Conservation (phyloP, 2,888 invertebrate species). For the Chalcosyrphus nemorum region DNA sequence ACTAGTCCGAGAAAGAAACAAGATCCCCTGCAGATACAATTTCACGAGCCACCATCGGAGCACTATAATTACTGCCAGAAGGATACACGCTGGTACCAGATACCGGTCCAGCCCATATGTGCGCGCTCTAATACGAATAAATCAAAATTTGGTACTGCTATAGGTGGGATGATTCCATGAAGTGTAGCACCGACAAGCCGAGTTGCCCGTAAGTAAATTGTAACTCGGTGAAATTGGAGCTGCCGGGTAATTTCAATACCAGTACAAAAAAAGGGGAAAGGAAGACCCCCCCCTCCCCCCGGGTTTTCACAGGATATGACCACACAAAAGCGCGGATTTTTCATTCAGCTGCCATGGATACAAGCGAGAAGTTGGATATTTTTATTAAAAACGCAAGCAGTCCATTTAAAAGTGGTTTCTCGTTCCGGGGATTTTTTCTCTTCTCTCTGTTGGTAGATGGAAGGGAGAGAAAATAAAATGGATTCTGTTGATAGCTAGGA, state of each 20-base stretch:
- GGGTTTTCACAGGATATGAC: background rate
- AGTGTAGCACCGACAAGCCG: background rate
- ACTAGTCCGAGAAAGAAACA: background rate
- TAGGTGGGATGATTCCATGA: background rate
- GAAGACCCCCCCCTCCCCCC: too few species aligned
- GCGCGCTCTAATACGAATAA: constrained; percentile 41
- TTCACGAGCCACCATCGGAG: constrained; percentile 22
- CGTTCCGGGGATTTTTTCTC: background rate
- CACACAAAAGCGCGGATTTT: constrained; percentile 17
- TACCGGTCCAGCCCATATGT: constrained; percentile 3
- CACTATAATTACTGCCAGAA: constrained; percentile 48
- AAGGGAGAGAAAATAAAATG: constrained; percentile 1
- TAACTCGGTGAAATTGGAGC: constrained; percentile 41
- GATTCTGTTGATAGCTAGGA: background rate
- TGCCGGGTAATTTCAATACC: constrained; percentile 12
- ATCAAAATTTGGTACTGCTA: constrained; percentile 42
- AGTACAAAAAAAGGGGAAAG: background rate
- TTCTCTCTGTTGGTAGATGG: background rate
- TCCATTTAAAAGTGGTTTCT: constrained; percentile 11
- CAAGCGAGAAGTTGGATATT: background rate
- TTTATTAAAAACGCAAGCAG: constrained; percentile 22
- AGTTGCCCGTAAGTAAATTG: constrained; percentile 23
- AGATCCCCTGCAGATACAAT: constrained; percentile 31
- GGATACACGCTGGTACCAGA: background rate
- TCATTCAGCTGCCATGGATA: background rate